phyloP scores from a whole-genome alignment of 2,888 invertebrate genomes.

The Embidobia sp. region DNA sequence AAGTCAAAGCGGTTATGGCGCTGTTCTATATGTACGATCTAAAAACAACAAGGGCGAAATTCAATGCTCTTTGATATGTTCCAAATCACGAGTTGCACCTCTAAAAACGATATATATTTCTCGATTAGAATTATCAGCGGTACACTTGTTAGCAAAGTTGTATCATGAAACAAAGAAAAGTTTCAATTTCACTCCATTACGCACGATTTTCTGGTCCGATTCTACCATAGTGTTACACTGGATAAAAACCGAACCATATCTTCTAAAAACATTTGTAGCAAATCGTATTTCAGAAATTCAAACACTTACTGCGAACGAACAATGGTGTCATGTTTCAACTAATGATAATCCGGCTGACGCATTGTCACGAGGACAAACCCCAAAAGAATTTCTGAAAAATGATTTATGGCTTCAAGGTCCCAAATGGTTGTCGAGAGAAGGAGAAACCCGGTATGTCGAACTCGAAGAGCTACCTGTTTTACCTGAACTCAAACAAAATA shows the following conservation, averaged over 20 bases:
- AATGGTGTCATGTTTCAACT: slow-evolving; percentile 32
- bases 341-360: slow-evolving; percentile 41
- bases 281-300: slow-evolving; percentile 27
- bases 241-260: slow-evolving; percentile 34
- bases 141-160: too few relatives aligned
- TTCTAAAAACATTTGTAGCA: slow-evolving; percentile 25
- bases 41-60: not conserved
- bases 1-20: not conserved
- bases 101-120: slow-evolving; percentile 1
- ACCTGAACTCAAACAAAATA: too few relatives aligned
- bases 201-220: slow-evolving; percentile 24
- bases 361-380: not conserved
- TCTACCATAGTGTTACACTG: slow-evolving; percentile 37
- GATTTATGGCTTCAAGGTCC: too few relatives aligned
- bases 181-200: too few relatives aligned
- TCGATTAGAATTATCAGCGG: not conserved
- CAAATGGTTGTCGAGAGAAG: not conserved
- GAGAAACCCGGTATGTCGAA: too few relatives aligned
- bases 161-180: too few relatives aligned
- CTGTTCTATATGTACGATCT: not conserved
- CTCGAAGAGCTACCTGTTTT: too few relatives aligned
- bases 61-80: not conserved
- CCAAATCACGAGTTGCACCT: slow-evolving; percentile 6
- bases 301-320: not conserved
- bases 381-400: not conserved